Base-by-base conservation (phyloP, 2,888 invertebrate species). In the Ceraclea dissimilis region DNA sequence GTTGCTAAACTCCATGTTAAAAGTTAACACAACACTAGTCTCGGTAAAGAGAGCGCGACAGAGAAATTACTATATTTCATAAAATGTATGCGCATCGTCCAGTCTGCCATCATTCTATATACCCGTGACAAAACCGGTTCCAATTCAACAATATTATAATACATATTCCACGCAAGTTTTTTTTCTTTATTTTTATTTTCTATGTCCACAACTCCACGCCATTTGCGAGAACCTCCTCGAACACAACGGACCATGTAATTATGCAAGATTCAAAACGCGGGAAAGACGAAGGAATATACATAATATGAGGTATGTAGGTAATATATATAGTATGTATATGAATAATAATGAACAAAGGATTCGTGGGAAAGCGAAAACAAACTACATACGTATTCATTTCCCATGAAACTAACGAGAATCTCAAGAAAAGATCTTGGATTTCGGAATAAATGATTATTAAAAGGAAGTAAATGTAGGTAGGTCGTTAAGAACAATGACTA, bases 1-100 rank as follows among this genome's bases (percentile, higher is more conserved):
- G 44, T 44, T 8, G 6, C 6, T 31, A 8, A 31, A 8, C 11
- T 8, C 11, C 11, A 6, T 31, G 31, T 8, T 6, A 8, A 31
- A 8, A 31, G 31, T 31, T 31, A 31, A 6, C n/a, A 31, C 11
- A 8, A 31, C 11, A 47, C 31, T 19, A 22, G 21, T 22, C 33
- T 47, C 33, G 48, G 47, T 31, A 53, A 53, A 34, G 53, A 53
- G 48, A 53, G 48, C 47, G 52, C 31, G 31, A 31, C 31, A 31
- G 31, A 31, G 18, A 31, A 31, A 31, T 8, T 11, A 31, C 31
- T n/a, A n/a, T n/a, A n/a, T n/a, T n/a, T n/a, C n/a, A n/a, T n/a
- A n/a, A n/a, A n/a, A n/a, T n/a, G n/a, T n/a, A 26, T 10, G 26
- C 26, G 26, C 26, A 26, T 26, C 26, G 26, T 26, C 26, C 5